Evolutionary conservation across 2,797 vertebrate genomes (phyloP).

Genomic region (Chromis chromis): DNA sequence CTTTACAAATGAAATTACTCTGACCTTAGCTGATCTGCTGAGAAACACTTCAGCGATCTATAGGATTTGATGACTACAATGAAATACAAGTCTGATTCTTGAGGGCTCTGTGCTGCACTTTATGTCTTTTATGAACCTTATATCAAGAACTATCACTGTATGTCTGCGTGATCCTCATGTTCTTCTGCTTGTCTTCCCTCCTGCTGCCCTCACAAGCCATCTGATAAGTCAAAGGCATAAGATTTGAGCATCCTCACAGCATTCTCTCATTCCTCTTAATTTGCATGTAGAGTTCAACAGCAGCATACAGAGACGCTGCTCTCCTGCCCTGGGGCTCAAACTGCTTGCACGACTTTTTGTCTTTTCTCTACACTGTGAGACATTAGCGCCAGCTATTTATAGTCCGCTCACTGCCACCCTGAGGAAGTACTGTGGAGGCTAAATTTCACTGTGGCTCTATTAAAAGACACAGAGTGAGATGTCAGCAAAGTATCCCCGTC

Average conservation of each 20-base stretch:
- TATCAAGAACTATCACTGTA: not conserved
- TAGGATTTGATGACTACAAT: conserved; percentile 48
- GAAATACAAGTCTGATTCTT: conserved; percentile 37
- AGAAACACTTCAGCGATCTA: conserved; percentile 47
- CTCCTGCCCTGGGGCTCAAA: conserved; percentile 37
- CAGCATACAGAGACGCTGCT: conserved; percentile 36
- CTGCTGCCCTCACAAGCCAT: conserved; percentile 21
- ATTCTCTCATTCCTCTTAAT: conserved; percentile 3
- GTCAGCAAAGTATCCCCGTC: conserved; percentile 41
- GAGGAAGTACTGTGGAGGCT: conserved; percentile 51
- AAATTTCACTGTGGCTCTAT: conserved; percentile 58
- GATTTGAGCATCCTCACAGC: not conserved
- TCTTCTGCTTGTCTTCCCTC: not conserved
- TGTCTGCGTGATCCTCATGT: not conserved
- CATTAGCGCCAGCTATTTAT: conserved; percentile 67
- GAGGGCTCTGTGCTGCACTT: conserved; percentile 7
- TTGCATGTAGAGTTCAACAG: conserved; percentile 37
- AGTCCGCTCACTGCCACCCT: conserved; percentile 48
- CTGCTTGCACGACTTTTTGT: conserved; percentile 49
- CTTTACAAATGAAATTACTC: conserved; percentile 76
- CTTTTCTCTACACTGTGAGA: conserved; percentile 39
- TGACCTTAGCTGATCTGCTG: conserved; percentile 53
- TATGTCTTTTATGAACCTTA: conserved; percentile 11
- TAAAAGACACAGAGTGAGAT: conserved; percentile 49
- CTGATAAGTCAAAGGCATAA: conserved; percentile 33